A percentile compares a stretch with the other conserved stretches of the same genome.
phyloP scores from a whole-genome alignment of 2,888 invertebrate species.

The Orthosia cruda region DNA sequence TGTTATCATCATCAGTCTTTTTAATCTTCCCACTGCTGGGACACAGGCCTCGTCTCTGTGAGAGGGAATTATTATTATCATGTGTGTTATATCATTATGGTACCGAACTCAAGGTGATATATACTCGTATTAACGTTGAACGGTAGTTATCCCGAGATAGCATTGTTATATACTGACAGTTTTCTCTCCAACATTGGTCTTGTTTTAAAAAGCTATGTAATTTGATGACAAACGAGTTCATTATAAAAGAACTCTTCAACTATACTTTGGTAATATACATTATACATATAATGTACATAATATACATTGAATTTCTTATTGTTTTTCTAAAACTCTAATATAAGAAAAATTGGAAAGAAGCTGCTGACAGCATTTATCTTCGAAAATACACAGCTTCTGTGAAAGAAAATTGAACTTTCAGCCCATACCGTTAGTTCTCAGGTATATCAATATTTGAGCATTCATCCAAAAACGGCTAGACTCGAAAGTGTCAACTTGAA shows the following conservation, averaged over 20 bases:
- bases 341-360: neutral
- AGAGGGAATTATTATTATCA: neutral
- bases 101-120: too few relatives aligned
- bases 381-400: neutral
- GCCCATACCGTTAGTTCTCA: slow-evolving; percentile 4
- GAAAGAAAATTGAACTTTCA: slow-evolving; percentile 27
- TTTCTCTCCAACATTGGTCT: neutral
- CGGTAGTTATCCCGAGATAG: neutral
- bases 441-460: slow-evolving; percentile 52
- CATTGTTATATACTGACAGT: neutral
- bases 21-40: too few relatives aligned
- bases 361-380: slow-evolving; percentile 19
- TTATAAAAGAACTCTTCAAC: too few relatives aligned
- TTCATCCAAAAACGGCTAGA: slow-evolving; percentile 39
- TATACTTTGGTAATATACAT: neutral
- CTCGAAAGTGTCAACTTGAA: slow-evolving; percentile 31
- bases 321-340: neutral
- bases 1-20: too few relatives aligned
- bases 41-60: too few relatives aligned
- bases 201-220: neutral
- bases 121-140: too few relatives aligned
- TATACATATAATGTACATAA: too few relatives aligned
- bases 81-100: too few relatives aligned
- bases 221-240: neutral
- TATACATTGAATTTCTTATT: neutral